These are phyloP conservation scores for Holothuria scabra DNA, from an alignment of 53 echinoderm and acorn worm species.

Conservation along the genomic window DNA sequence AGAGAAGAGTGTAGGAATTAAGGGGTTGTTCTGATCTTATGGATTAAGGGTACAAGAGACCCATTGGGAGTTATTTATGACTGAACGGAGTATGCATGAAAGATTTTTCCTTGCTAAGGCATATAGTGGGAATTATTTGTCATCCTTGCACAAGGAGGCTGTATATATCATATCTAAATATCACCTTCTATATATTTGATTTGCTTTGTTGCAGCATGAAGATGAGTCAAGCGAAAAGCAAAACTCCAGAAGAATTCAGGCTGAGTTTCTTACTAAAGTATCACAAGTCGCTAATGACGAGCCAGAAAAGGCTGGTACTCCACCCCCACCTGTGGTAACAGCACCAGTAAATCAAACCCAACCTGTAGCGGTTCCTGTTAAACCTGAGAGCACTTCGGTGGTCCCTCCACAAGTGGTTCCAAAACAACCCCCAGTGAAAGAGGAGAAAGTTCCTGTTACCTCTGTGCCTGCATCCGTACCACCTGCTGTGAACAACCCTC, in stretches of 20 bases:
- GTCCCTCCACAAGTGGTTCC: background rate
- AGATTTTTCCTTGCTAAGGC: too few species aligned
- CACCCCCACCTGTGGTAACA: background rate
- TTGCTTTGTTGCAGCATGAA: too few species aligned
- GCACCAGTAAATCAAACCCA: background rate
- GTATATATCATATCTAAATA: too few species aligned
- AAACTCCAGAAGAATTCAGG: conserved; percentile 27
- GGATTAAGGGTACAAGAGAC: too few species aligned
- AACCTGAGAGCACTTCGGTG: background rate
- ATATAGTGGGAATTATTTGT: too few species aligned
- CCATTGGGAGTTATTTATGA: too few species aligned
- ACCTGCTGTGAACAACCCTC: background rate
- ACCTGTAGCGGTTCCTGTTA: background rate
- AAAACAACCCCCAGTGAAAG: background rate
- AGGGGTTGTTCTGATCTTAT: too few species aligned
- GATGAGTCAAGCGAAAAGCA: too few species aligned
- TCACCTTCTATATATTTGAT: too few species aligned
- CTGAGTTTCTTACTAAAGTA: conserved; percentile 33
- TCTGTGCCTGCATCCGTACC: background rate
- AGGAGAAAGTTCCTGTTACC: background rate
- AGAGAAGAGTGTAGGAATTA: too few species aligned
- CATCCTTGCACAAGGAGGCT: too few species aligned
- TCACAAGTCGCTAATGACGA: conserved; percentile 28
- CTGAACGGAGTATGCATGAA: too few species aligned
- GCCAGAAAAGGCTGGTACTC: background rate